phyloP scores from a whole-genome alignment of 2,888 invertebrate species.

The Hyles lineata region DNA sequence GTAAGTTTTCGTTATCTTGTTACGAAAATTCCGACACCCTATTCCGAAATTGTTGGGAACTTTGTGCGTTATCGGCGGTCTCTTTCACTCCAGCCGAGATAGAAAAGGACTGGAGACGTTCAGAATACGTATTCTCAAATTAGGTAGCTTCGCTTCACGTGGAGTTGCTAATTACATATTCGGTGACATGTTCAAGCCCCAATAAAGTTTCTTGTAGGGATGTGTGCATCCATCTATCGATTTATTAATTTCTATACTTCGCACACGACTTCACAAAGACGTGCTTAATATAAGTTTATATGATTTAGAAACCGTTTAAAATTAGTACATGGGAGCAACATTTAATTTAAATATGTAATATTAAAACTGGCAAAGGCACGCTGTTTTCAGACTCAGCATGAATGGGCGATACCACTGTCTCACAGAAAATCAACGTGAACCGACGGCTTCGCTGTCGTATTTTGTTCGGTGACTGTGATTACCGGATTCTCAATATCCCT shows the following conservation, averaged over 20 bases:
- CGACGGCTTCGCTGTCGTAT: too few relatives aligned
- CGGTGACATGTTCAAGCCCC: constrained; percentile 36
- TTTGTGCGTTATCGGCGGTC: constrained; percentile 32
- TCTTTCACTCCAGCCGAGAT: constrained; percentile 29
- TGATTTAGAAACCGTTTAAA: too few relatives aligned
- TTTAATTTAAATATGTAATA: too few relatives aligned
- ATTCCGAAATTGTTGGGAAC: constrained; percentile 36
- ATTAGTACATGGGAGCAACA: too few relatives aligned
- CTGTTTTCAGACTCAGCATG: too few relatives aligned
- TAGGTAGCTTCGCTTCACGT: constrained; percentile 35
- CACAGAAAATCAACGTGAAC: too few relatives aligned
- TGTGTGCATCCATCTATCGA: constrained; percentile 10
- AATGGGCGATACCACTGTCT: too few relatives aligned
- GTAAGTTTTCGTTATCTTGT: constrained; percentile 46
- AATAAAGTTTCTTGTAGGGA: constrained; percentile 32
- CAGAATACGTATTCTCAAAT: constrained; percentile 31
- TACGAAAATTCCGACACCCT: constrained; percentile 43
- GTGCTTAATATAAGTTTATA: neutral
- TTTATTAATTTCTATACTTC: neutral
- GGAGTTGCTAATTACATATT: constrained; percentile 40
- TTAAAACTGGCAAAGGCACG: too few relatives aligned
- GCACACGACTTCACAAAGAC: neutral
- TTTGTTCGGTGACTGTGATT: too few relatives aligned
- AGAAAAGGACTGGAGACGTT: constrained; percentile 35
- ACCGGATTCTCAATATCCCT: too few relatives aligned